These are phyloP conservation scores for Eulemur rubriventer DNA, from an alignment of 2,797 vertebrate genomes.

Conservation along the genomic window DNA sequence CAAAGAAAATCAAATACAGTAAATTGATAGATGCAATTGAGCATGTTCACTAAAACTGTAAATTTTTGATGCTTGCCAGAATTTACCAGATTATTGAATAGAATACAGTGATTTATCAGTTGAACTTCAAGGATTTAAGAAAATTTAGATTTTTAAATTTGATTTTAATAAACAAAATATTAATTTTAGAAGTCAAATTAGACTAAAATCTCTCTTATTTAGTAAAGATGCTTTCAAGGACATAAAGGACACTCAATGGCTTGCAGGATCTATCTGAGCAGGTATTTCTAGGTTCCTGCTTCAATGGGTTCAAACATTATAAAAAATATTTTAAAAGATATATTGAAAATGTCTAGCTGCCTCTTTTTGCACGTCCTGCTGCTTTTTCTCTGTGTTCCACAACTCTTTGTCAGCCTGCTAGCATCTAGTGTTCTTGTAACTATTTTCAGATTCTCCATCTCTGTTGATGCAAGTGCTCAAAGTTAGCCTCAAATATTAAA, in stretches of 20 bases:
- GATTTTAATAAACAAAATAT: background rate
- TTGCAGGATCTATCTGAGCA: background rate
- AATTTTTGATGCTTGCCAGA: background rate
- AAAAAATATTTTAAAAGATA: background rate
- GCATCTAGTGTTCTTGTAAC: background rate
- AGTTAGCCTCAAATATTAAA: constrained; percentile 15
- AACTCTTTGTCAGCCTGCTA: no score
- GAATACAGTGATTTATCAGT: background rate
- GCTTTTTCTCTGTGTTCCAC: background rate
- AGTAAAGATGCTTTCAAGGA: background rate
- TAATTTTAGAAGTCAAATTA: background rate
- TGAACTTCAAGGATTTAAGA: background rate
- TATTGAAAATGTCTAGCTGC: background rate
- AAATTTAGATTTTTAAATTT: background rate
- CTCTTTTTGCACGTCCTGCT: background rate
- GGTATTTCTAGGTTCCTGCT: background rate
- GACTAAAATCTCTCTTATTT: background rate
- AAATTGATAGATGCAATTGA: background rate
- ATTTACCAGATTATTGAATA: background rate
- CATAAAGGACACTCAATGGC: background rate
- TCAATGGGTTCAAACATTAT: background rate
- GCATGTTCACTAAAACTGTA: background rate
- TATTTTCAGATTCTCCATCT: constrained; percentile 14
- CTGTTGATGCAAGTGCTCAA: background rate
- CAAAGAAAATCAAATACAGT: background rate